Evolutionary conservation across 1,140 invertebrate species (phyloP).

Genomic region (Leptinotarsa defecta): DNA sequence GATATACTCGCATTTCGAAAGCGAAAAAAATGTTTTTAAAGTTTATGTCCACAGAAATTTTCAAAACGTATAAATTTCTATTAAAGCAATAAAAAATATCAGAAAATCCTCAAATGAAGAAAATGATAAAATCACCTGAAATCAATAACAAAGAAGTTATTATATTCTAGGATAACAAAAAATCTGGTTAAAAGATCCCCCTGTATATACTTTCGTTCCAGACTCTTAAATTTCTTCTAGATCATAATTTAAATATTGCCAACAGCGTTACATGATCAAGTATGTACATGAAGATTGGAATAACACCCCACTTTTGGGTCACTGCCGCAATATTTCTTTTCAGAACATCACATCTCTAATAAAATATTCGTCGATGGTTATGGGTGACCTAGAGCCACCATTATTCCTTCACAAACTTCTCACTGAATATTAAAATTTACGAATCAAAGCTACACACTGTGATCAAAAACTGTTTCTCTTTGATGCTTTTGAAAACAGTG

Average conservation of each 20-base stretch:
- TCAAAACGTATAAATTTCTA: too few relatives aligned
- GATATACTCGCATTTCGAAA: too few relatives aligned
- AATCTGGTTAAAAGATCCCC: neutral
- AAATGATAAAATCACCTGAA: too few relatives aligned
- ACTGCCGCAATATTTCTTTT: conserved; percentile 29
- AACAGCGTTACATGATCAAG: conserved; percentile 22
- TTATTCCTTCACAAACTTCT: neutral
- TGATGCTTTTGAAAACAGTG: neutral
- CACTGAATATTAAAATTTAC: too few relatives aligned
- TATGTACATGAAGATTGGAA: conserved; percentile 44
- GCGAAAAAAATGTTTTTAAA: too few relatives aligned
- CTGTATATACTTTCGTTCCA: conserved; percentile 34
- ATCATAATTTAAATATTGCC: conserved; percentile 34
- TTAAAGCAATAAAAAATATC: too few relatives aligned
- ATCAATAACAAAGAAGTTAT: too few relatives aligned
- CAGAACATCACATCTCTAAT: conserved; percentile 10
- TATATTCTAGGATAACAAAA: too few relatives aligned
- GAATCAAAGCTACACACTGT: too few relatives aligned
- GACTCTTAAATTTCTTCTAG: conserved; percentile 46
- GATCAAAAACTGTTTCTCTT: too few relatives aligned
- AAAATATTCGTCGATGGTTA: neutral
- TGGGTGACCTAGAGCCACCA: neutral
- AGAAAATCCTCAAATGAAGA: too few relatives aligned
- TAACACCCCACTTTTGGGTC: conserved; percentile 39
- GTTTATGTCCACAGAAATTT: too few relatives aligned